Conservation (phyloP, 1,140 invertebrate species). For the Drosophila kurseongensis region DNA sequence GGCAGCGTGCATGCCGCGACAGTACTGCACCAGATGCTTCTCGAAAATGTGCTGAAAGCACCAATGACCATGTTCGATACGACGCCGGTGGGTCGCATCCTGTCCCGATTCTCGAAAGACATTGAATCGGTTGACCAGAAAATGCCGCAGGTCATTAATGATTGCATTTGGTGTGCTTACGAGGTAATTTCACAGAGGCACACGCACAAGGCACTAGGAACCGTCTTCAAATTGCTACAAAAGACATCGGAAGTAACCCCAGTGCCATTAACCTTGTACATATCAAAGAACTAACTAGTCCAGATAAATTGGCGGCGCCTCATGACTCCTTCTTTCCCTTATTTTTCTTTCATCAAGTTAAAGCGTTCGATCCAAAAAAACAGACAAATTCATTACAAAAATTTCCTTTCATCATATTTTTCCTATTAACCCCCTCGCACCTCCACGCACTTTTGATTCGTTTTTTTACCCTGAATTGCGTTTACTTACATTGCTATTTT, state of each 20-base stretch:
- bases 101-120: conserved; percentile 95
- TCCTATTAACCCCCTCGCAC: conserved; percentile 54
- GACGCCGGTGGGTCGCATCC: conserved; percentile 93
- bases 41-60: conserved; percentile 90
- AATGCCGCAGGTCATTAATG: conserved; percentile 89
- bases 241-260: conserved; percentile 17
- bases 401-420: conserved; percentile 42
- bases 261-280: conserved; percentile 14
- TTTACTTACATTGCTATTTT: conserved; percentile 46
- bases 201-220: conserved; percentile 5
- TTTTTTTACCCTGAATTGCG: not conserved
- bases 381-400: conserved; percentile 18
- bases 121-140: conserved; percentile 89
- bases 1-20: conserved; percentile 90
- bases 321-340: not conserved
- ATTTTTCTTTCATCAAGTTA: conserved; percentile 36
- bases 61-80: conserved; percentile 94
- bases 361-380: conserved; percentile 43
- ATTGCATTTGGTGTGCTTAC: conserved; percentile 91
- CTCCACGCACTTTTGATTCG: conserved; percentile 26
- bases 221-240: conserved; percentile 48
- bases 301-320: conserved; percentile 34
- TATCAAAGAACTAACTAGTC: conserved; percentile 14
- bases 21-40: conserved; percentile 90
- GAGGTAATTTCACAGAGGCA: conserved; percentile 88